A percentile compares a stretch with the other conserved stretches of the same genome.
These are phyloP conservation scores for Dryomyza anilis DNA, from an alignment of 2,888 invertebrate species.

Conservation along the genomic window DNA sequence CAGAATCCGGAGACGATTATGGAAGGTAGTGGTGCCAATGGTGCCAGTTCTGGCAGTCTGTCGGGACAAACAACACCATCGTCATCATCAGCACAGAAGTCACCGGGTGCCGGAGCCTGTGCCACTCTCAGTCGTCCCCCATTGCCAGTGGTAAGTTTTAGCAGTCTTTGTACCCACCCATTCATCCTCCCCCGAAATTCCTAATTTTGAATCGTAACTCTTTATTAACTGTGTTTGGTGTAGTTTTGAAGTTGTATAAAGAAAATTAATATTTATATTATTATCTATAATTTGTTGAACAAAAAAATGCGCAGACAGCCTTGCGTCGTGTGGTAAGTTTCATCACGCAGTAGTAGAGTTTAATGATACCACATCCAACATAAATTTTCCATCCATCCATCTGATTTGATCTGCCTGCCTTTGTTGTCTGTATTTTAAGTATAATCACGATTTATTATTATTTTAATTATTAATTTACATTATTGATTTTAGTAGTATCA, in stretches of 20 bases:
- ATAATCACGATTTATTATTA: no score
- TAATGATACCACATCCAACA: background rate
- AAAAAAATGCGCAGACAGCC: conserved; percentile 51
- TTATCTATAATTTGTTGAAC: conserved; percentile 37
- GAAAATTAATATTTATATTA: conserved; percentile 34
- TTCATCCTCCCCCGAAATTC: background rate
- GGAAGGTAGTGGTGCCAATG: conserved; percentile 44
- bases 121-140: conserved; percentile 69
- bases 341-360: background rate
- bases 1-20: conserved; percentile 72
- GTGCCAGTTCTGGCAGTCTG: conserved; percentile 29
- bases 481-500: no score
- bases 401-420: no score
- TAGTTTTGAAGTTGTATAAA: background rate
- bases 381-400: no score
- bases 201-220: background rate
- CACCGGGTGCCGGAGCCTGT: no score
- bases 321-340: conserved; percentile 56
- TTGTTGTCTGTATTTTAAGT: no score
- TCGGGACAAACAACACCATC: conserved; percentile 54
- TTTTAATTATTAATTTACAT: no score
- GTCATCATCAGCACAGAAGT: conserved; percentile 59
- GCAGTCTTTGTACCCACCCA: background rate
- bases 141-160: conserved; percentile 70
- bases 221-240: background rate